Evolutionary conservation across 1,140 invertebrate genomes (phyloP).

Genomic region (Gryllus bimaculatus): DNA sequence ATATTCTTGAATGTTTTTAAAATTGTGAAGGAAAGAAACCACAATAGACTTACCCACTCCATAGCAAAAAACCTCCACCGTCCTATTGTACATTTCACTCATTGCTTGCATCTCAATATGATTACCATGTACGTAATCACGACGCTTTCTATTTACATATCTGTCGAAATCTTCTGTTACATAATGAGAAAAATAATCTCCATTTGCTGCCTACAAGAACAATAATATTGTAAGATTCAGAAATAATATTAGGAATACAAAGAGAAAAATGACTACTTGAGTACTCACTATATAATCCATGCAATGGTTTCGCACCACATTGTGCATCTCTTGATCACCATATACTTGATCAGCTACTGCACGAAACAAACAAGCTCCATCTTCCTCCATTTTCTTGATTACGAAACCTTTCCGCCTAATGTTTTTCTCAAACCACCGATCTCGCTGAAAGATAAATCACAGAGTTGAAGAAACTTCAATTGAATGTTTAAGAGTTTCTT

Average conservation of each 20-base stretch:
- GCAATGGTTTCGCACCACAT: constrained; percentile 71
- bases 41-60: constrained; percentile 49
- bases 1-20: not conserved
- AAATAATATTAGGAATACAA: constrained; percentile 10
- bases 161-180: constrained; percentile 85
- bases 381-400: constrained; percentile 83
- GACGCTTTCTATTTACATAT: constrained; percentile 72
- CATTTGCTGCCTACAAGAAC: constrained; percentile 59
- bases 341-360: constrained; percentile 89
- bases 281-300: constrained; percentile 85
- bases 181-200: constrained; percentile 87
- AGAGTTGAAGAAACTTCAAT: not conserved
- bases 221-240: constrained; percentile 12
- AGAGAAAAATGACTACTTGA: not conserved
- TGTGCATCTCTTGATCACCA: constrained; percentile 89
- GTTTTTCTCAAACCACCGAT: constrained; percentile 59
- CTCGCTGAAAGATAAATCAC: constrained; percentile 37
- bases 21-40: not conserved
- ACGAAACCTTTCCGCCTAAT: constrained; percentile 65
- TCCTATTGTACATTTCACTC: constrained; percentile 85
- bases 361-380: constrained; percentile 88
- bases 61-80: constrained; percentile 89
- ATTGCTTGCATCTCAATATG: constrained; percentile 92
- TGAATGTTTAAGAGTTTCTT: too few relatives aligned
- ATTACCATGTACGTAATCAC: constrained; percentile 78